Evolutionary conservation across 2,888 invertebrate species (phyloP), one percentile per base, ranked within the genome.

Genomic region (Boloria selene): DNA sequence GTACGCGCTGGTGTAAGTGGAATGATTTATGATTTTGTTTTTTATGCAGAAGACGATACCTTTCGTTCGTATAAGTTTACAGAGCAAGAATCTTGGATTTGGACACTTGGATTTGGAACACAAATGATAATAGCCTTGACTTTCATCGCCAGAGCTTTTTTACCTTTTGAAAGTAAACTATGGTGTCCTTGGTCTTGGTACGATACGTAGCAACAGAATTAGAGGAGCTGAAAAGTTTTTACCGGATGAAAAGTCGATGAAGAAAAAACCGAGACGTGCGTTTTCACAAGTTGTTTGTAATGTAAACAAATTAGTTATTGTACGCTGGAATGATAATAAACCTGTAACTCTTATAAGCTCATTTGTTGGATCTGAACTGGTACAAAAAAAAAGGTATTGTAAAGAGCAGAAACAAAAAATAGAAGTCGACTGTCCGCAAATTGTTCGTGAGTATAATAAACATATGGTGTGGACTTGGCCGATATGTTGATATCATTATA

Each of bases 1-100:
- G 75, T 78, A n/a, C 62, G 81, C 18, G 77, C 79, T 50, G 80
- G 81, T 5, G 72, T 79, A n/a, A 73, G 75, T 38, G 83, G 81
- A 3, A 75, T 83, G 18, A 77, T 81, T 44, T 84, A 81, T 61
- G 81, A 83, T 66, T 83, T 82, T 68, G 26, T 79, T 6, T 42
- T 77, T 0, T 82, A 82, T 68, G 76, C 73, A 14, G 81, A 79
- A 4, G 75, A 78, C 52, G 75, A 75, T 38, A 80, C 77, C 13
- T 81, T 81, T 60, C 26, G 75, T 7, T 69, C 52, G 58, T 65
- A 71, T 54, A 59, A 47, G 13, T 78, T 81, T 55, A 67, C 75
- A 22, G 72, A 73, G 44, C 26, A 76, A 52, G 76, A 79, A 73
- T 49, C 62, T 7, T 61, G n/a, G n/a, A n/a, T n/a, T n/a, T n/a